Evolutionary conservation across 2,888 invertebrate species (phyloP), one percentile per base, ranked within the genome.

Genomic region (Neoascia interrupta): DNA sequence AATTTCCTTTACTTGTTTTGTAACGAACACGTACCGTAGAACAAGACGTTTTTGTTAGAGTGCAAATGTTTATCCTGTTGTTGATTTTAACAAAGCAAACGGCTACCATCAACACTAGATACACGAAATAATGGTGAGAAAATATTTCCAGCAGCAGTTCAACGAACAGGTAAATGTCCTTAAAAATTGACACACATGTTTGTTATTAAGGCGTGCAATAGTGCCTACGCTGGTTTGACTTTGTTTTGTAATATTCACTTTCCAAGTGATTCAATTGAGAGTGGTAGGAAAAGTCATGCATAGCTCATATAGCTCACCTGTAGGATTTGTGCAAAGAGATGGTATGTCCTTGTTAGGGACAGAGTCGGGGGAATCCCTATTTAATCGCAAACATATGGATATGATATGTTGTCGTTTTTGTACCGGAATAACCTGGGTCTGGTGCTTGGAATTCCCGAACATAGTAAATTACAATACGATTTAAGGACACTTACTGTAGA

Each of bases 201-300:
- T 72, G 60, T 72, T 76, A 66, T 76, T 76, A 76, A 76, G 76
- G 72, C 76, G 76, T 76, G 76, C 76, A 76, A 64, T 26, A 61
- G 15, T 19, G 18, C 31, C 49, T 41, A 6, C 37, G 49, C 51
- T 58, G 36, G 58, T 45, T 53, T 64, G 64, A 66, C 75, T 76
- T 72, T 51, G 47, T 60, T 36, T n/a, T 34, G 36, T 36, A 31
- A n/a, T n/a, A n/a, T n/a, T 4, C 8, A 6, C 31, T n/a, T 5
- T 11, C 13, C 21, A n/a, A 47, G 21, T 56, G 18, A 63, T 60
- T 56, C 72, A 63, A 72, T 72, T 72, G 72, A 63, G 21, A 68
- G 47, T 21, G 21, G 36, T 28, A 11, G 21, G 39, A 37, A 54
- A 11, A n/a, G n/a, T n/a, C n/a, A n/a, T n/a, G n/a, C n/a, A n/a